Conservation (phyloP, 37 sponge, comb jelly and placozoan genomes). For the Axinella damicornis region DNA sequence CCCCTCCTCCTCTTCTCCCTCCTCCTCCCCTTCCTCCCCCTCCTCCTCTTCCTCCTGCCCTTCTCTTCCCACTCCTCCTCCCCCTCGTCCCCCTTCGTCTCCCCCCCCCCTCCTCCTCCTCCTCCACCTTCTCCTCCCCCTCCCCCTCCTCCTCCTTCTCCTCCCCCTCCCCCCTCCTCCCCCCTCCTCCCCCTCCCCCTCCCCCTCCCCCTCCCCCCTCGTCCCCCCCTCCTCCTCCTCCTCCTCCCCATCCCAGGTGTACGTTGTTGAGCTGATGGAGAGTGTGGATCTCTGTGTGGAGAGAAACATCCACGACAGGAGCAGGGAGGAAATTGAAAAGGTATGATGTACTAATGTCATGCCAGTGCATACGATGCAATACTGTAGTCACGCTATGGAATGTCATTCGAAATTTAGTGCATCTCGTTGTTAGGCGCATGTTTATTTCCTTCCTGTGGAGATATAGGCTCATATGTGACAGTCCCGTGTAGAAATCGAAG, state of each 20-base stretch:
- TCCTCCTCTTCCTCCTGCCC: no score
- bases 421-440: no score
- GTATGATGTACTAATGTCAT: slow-evolving; percentile 27
- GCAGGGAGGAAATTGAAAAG: slow-evolving; percentile 68
- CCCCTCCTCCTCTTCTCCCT: not conserved
- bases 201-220: not conserved
- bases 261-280: slow-evolving; percentile 81
- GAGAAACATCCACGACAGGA: slow-evolving; percentile 75
- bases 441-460: no score
- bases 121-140: no score
- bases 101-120: no score
- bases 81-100: not conserved
- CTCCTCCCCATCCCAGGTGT: slow-evolving; percentile 52
- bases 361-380: no score
- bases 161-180: not conserved
- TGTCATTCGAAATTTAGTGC: no score
- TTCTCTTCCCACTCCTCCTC: no score
- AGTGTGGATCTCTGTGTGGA: slow-evolving; percentile 68
- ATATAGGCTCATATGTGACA: no score
- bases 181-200: not conserved
- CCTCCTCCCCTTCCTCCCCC: not conserved
- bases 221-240: no score
- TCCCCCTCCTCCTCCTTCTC: not conserved
- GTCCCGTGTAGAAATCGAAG: no score
- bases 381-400: no score